phyloP scores from a whole-genome alignment of 1,140 invertebrate species.

The Galleria mellonella region DNA sequence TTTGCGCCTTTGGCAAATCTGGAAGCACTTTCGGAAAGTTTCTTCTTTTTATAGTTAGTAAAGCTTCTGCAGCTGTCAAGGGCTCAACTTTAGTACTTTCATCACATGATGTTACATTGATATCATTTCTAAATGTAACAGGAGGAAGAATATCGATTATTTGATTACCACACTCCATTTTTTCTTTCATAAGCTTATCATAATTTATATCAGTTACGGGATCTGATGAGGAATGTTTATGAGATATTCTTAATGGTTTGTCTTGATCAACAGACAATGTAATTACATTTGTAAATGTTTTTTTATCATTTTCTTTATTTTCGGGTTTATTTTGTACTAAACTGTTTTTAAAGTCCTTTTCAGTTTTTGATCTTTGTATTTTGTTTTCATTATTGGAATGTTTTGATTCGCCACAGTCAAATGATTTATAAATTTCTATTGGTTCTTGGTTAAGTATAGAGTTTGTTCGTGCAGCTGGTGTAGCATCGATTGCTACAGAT shows the following conservation, averaged over 20 bases:
- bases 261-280: conserved; percentile 55
- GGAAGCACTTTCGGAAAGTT: conserved; percentile 90
- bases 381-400: conserved; percentile 43
- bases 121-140: conserved; percentile 74
- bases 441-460: conserved; percentile 84
- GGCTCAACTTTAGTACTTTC: conserved; percentile 47
- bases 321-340: conserved; percentile 16
- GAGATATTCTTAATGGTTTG: conserved; percentile 74
- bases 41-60: conserved; percentile 82
- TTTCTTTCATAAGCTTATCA: conserved; percentile 54
- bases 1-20: conserved; percentile 77
- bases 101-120: conserved; percentile 83
- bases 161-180: conserved; percentile 35
- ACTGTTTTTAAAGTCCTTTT: conserved; percentile 36
- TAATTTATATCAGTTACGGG: conserved; percentile 76
- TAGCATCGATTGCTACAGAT: conserved; percentile 84
- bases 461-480: conserved; percentile 80
- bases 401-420: conserved; percentile 53
- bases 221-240: conserved; percentile 85
- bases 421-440: conserved; percentile 80
- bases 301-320: conserved; percentile 25
- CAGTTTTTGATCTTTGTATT: conserved; percentile 63
- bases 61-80: conserved; percentile 80
- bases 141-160: conserved; percentile 71
- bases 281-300: conserved; percentile 69